Base-by-base conservation (phyloP, 1,140 invertebrate genomes). In the Antheraea mylitta region DNA sequence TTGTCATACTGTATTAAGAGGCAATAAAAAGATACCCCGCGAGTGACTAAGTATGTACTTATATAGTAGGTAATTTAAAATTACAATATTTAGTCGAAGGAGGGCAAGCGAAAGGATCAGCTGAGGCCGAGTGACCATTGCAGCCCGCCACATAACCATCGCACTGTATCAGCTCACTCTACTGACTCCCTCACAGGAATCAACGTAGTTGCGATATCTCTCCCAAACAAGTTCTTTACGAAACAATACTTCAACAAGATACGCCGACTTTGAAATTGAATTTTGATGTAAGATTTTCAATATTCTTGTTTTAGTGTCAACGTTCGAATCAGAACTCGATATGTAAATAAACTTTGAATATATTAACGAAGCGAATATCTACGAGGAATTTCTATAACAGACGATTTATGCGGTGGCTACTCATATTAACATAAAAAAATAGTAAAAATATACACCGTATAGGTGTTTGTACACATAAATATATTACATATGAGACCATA, bases 81-180 rank as follows among this genome's bases (percentile, higher is more conserved):
- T 63, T 63, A 63, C n/a, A 63, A 63, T 63, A 37, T 63, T 63
- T 36, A 37, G 7, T 63, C 61, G 61, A 22, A 11, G 61, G 61
- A 63, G 61, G 36, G 61, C 61, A 63, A 36, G 61, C 61, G 61
- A 36, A 0, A 30, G 61, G 61, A 9, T 63, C 61, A 63, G 61
- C 22, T 30, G 22, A 4, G 61, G 61, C 22, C 61, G 61, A 0
- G 11, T 22, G 22, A 30, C 22, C 22, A 30, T 30, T 30, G 22
- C 4, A 30, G 22, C 4, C 1, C 22, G 22, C 22, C 22, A 30
- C 22, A 30, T 30, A 30, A 30, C 22, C 22, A 4, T 4, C 22
- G 4, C 22, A 30, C 22, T 30, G 22, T 30, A 30, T 30, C 22
- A 30, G 4, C 22, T 30, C 22, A 30, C 22, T 30, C 22, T 30